phyloP scores from a whole-genome alignment of 1,140 invertebrate species.

The Drosophila teissieri region DNA sequence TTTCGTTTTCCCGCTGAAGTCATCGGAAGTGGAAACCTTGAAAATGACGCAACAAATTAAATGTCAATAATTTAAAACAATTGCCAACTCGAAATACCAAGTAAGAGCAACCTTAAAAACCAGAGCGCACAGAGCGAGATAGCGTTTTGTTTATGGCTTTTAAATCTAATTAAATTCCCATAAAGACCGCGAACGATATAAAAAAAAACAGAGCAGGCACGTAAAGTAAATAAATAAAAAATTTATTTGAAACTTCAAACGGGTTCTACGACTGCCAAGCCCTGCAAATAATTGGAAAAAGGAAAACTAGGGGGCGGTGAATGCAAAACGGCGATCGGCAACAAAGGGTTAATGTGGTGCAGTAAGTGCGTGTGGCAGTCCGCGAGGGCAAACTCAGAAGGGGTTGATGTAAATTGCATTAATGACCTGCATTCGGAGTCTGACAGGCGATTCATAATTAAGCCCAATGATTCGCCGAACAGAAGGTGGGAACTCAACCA shows the following conservation, averaged over 20 bases:
- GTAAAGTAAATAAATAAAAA: conserved; percentile 51
- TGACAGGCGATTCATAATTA: conserved; percentile 29
- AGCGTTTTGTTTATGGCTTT: conserved; percentile 65
- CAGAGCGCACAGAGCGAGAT: neutral
- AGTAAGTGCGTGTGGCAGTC: conserved; percentile 40
- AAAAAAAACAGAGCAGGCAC: conserved; percentile 20
- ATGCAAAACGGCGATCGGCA: conserved; percentile 8
- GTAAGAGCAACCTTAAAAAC: conserved; percentile 1
- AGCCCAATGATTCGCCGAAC: neutral
- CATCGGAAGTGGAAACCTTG: conserved; percentile 24
- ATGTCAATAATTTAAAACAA: conserved; percentile 76
- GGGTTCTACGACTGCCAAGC: conserved; percentile 12
- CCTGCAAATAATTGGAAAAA: conserved; percentile 17
- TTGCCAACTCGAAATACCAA: conserved; percentile 44
- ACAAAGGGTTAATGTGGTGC: conserved; percentile 56
- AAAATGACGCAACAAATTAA: conserved; percentile 75
- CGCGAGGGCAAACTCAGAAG: neutral
- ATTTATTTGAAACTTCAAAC: conserved; percentile 55
- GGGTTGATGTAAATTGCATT: conserved; percentile 41
- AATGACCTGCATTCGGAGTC: conserved; percentile 76
- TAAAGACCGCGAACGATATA: conserved; percentile 33
- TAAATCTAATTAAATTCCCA: conserved; percentile 76
- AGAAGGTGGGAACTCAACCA: conserved; percentile 7
- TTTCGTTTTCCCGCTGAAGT: conserved; percentile 27
- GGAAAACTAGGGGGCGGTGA: conserved; percentile 1